Evolutionary conservation across 2,797 vertebrate genomes (phyloP).

Genomic region (Catamblyrhynchus diadema): DNA sequence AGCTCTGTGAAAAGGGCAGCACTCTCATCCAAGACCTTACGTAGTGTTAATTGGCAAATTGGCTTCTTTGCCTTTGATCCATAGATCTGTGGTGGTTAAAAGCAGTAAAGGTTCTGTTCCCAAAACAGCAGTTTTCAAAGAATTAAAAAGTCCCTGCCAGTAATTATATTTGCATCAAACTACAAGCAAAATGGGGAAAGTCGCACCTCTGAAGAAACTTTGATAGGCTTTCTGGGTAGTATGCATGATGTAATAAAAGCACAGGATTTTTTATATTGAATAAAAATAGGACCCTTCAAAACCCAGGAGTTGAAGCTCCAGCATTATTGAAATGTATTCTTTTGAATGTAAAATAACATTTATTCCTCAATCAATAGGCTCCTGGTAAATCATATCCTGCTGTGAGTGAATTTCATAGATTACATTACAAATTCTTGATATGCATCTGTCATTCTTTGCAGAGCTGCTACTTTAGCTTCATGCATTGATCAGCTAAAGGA

Average conservation of each 20-base stretch:
- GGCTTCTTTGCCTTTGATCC: neutral
- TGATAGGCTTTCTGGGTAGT: neutral
- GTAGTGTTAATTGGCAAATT: neutral
- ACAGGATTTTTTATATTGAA: neutral
- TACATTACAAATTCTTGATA: constrained; percentile 9
- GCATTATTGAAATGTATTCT: neutral
- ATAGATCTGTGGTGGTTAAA: neutral
- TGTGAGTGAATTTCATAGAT: constrained; percentile 26
- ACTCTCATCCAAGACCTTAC: neutral
- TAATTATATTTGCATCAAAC: neutral
- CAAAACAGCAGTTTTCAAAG: neutral
- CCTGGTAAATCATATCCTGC: constrained; percentile 1
- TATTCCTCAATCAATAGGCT: constrained; percentile 11
- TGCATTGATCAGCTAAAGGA: neutral
- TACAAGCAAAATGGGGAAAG: neutral
- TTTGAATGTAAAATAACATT: constrained; percentile 33
- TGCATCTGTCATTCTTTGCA: neutral
- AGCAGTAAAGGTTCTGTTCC: neutral
- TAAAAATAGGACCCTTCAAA: neutral
- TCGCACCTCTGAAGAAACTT: neutral
- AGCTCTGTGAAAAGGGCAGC: neutral
- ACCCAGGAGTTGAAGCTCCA: neutral
- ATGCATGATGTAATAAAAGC: neutral
- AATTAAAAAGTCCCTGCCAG: neutral
- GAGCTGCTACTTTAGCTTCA: neutral